A percentile compares a stretch with the other conserved stretches of the same genome.
Evolutionary conservation across 1,140 invertebrate species (phyloP).

Genomic region (Drosophila chauvacae): DNA sequence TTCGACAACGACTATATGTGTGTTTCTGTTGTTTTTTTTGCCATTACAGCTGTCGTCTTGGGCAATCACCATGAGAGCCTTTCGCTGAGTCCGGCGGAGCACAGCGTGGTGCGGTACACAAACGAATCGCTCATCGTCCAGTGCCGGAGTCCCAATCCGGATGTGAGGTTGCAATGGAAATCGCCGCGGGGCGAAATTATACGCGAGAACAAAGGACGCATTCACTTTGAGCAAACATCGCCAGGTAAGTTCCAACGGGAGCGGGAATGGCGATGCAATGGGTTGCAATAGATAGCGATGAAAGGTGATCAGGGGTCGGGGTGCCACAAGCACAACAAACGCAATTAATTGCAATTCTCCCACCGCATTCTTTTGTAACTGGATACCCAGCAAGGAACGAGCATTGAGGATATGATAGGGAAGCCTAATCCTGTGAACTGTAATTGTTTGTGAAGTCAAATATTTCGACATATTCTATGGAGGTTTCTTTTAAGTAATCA

Average conservation of each 20-base stretch:
- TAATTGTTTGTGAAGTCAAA: not conserved
- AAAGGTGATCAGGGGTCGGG: not conserved
- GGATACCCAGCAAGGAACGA: not conserved
- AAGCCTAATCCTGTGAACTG: not conserved
- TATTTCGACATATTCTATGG: no score
- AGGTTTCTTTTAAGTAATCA: not conserved
- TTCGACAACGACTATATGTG: not conserved
- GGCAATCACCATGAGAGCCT: slow-evolving; percentile 72
- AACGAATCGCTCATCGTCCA: slow-evolving; percentile 84
- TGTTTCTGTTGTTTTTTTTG: slow-evolving; percentile 21
- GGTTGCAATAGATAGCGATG: slow-evolving; percentile 22
- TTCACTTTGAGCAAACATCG: slow-evolving; percentile 82
- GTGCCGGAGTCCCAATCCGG: slow-evolving; percentile 72
- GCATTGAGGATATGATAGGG: not conserved
- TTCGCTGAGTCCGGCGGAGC: slow-evolving; percentile 69
- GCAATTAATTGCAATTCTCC: slow-evolving; percentile 74
- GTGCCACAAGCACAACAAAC: slow-evolving; percentile 65
- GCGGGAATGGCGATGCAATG: slow-evolving; percentile 1
- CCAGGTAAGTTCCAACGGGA: slow-evolving; percentile 43
- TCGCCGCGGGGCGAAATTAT: slow-evolving; percentile 83
- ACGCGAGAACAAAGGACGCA: slow-evolving; percentile 80
- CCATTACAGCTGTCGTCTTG: slow-evolving; percentile 57
- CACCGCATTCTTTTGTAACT: slow-evolving; percentile 24
- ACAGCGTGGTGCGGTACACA: slow-evolving; percentile 82
- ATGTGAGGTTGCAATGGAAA: slow-evolving; percentile 80